These are phyloP conservation scores for Alviniconcha strummeri DNA, from an alignment of 2,888 invertebrate genomes.

Conservation along the genomic window DNA sequence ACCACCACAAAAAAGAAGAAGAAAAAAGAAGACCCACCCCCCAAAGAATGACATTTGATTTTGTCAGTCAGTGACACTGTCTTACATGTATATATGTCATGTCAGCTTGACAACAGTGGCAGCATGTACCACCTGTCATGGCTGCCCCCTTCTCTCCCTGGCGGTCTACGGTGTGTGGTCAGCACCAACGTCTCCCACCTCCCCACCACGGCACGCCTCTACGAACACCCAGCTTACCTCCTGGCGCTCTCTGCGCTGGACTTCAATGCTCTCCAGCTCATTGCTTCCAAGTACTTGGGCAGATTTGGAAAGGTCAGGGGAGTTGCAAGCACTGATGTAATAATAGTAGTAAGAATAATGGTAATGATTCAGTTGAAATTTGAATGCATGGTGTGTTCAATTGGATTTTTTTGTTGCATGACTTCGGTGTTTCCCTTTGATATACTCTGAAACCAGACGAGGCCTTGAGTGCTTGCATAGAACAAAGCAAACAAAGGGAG, in stretches of 20 bases:
- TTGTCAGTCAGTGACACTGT: not conserved
- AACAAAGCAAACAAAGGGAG: no score
- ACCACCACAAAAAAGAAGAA: no score
- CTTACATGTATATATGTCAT: not conserved
- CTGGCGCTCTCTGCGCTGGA: slow-evolving; percentile 48
- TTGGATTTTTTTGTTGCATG: no score
- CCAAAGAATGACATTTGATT: no score
- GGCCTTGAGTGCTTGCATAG: no score
- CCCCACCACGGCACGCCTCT: slow-evolving; percentile 53
- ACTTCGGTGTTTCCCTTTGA: no score
- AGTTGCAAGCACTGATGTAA: no score
- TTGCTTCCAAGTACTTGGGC: slow-evolving; percentile 53
- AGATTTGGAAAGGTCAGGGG: slow-evolving; percentile 61
- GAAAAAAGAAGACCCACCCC: no score
- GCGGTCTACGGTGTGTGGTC: slow-evolving; percentile 59
- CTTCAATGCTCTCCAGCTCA: slow-evolving; percentile 45
- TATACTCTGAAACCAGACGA: no score
- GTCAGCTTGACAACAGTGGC: slow-evolving; percentile 51
- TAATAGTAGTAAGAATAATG: no score
- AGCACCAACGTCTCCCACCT: slow-evolving; percentile 53
- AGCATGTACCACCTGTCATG: slow-evolving; percentile 54
- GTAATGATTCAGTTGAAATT: no score
- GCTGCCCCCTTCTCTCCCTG: slow-evolving; percentile 62
- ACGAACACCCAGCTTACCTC: slow-evolving; percentile 50
- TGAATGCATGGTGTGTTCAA: no score